Evolutionary conservation across 2,113 vertebrate genomes (phyloP).

Genomic region (Calcarius ornatus): DNA sequence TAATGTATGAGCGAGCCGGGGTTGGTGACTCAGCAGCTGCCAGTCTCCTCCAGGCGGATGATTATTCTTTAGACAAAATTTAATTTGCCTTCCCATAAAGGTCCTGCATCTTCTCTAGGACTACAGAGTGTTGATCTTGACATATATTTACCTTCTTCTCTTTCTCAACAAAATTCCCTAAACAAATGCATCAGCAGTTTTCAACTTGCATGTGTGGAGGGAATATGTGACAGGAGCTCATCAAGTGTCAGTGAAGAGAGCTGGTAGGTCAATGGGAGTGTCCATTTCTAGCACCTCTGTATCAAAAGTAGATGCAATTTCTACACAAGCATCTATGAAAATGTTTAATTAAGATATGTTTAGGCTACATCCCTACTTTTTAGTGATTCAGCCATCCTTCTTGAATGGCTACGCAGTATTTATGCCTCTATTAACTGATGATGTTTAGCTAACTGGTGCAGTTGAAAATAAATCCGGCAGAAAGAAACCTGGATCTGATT

Average conservation of each 20-base stretch:
- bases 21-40: background rate
- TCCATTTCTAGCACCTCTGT: background rate
- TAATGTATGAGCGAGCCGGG: background rate
- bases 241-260: background rate
- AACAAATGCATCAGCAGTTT: background rate
- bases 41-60: background rate
- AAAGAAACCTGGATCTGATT: background rate
- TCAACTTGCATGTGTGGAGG: background rate
- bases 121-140: background rate
- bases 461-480: background rate
- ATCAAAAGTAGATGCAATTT: background rate
- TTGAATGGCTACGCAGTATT: background rate
- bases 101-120: background rate
- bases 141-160: background rate
- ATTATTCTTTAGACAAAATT: background rate
- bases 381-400: background rate
- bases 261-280: background rate
- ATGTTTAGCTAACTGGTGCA: background rate
- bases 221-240: background rate
- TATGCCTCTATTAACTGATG: background rate
- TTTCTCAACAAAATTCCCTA: background rate
- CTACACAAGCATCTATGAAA: background rate
- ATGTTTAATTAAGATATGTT: background rate
- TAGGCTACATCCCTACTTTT: background rate
- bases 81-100: background rate